These are phyloP conservation scores for Tachysurus fulvidraco DNA, from an alignment of 2,113 vertebrate genomes.

Conservation along the genomic window DNA sequence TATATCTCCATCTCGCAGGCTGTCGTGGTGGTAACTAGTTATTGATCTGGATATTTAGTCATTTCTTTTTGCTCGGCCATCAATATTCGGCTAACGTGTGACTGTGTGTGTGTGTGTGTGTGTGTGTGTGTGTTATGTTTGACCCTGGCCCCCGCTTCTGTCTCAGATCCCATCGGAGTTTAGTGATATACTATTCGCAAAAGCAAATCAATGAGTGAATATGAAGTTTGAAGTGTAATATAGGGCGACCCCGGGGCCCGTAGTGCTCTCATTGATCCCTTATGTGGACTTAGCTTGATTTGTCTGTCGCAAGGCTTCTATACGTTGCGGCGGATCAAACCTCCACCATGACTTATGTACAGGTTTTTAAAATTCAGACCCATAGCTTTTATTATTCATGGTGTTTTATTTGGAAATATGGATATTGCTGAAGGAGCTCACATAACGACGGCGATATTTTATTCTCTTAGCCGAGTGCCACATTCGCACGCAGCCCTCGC, in stretches of 20 bases:
- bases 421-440: constrained; percentile 28
- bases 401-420: constrained; percentile 6
- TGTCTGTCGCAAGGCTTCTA: constrained; percentile 65
- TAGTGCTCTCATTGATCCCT: constrained; percentile 75
- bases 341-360: constrained; percentile 46
- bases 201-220: constrained; percentile 98
- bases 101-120: constrained; percentile 86
- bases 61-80: constrained; percentile 95
- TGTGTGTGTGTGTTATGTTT: constrained; percentile 87
- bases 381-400: constrained; percentile 36
- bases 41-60: constrained; percentile 98
- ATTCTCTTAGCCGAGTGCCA: constrained; percentile 31
- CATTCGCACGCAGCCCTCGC: background rate
- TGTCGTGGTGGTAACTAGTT: constrained; percentile 93
- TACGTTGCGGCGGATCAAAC: constrained; percentile 21
- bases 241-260: constrained; percentile 81
- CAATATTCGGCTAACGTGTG: constrained; percentile 91
- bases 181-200: constrained; percentile 96
- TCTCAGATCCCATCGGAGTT: constrained; percentile 95
- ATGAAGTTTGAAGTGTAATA: constrained; percentile 95
- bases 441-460: constrained; percentile 40
- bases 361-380: constrained; percentile 16
- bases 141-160: constrained; percentile 93
- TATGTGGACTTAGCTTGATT: constrained; percentile 73
- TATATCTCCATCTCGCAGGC: constrained; percentile 91